Percentiles rank a stretch among this genome's conserved stretches.
phyloP scores from a whole-genome alignment of 2,113 vertebrate genomes.

The Paraplagusia blochii region DNA sequence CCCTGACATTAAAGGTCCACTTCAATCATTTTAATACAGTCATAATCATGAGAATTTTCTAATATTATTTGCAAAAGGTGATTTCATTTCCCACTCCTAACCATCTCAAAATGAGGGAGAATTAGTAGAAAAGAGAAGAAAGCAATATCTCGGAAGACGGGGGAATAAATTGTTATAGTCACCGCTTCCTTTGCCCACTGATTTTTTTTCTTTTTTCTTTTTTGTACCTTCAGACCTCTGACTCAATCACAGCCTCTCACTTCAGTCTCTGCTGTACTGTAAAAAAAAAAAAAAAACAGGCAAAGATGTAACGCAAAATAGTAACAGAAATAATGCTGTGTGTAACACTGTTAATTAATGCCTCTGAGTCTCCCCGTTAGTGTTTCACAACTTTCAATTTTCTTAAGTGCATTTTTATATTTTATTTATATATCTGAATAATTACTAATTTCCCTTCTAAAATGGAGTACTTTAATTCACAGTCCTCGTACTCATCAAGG shows the following conservation, averaged over 20 bases:
- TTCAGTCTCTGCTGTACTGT: constrained; percentile 27
- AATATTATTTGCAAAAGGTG: constrained; percentile 72
- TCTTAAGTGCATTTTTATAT: constrained; percentile 77
- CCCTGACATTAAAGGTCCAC: constrained; percentile 67
- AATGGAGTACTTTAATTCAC: constrained; percentile 82
- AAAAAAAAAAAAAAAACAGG: constrained; percentile 49
- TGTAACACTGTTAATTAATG: constrained; percentile 19
- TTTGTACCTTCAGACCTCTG: background rate
- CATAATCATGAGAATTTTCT: constrained; percentile 70
- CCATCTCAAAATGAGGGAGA: constrained; percentile 57
- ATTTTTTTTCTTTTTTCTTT: too few relatives aligned
- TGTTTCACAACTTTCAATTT: constrained; percentile 71
- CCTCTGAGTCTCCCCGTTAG: constrained; percentile 31
- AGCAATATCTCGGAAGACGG: constrained; percentile 47
- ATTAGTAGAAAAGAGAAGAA: constrained; percentile 48
- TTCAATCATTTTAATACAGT: constrained; percentile 73
- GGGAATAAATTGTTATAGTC: constrained; percentile 39
- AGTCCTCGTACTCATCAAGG: constrained; percentile 81
- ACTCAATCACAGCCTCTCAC: constrained; percentile 17
- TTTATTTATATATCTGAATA: constrained; percentile 84
- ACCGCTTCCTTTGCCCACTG: constrained; percentile 11
- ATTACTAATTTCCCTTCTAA: constrained; percentile 81
- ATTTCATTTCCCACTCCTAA: constrained; percentile 68
- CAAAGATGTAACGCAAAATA: constrained; percentile 41
- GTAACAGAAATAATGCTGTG: constrained; percentile 55